phyloP scores from a whole-genome alignment of 2,888 invertebrate genomes.

The Acanthosepion esculentum region DNA sequence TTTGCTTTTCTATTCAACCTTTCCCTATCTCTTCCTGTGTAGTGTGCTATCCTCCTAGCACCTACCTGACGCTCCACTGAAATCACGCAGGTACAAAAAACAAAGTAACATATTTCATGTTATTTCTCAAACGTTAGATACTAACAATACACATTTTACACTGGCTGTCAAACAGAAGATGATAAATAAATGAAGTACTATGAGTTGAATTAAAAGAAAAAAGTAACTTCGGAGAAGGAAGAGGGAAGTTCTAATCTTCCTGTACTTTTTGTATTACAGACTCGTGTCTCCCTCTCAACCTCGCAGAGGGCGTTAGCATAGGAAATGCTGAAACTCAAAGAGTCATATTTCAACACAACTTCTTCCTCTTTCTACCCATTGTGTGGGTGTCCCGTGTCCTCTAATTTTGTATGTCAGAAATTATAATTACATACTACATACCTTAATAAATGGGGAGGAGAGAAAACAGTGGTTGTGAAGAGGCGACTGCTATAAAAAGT shows the following conservation, averaged over 20 bases:
- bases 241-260: neutral
- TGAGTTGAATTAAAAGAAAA: neutral
- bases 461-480: neutral
- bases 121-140: neutral
- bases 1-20: neutral
- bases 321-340: conserved; percentile 14
- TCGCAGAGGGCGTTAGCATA: neutral
- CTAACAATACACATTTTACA: neutral
- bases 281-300: neutral
- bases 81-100: neutral
- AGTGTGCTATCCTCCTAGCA: neutral
- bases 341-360: neutral
- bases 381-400: neutral
- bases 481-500: neutral
- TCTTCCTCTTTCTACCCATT: neutral
- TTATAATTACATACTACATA: neutral
- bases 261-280: neutral
- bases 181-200: neutral
- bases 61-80: neutral
- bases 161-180: neutral
- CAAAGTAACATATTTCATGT: neutral
- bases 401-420: neutral
- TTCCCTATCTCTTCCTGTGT: neutral
- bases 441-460: neutral
- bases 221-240: neutral